Evolutionary conservation across 1,140 invertebrate species (phyloP).

Genomic region (Ceratitis capitata): DNA sequence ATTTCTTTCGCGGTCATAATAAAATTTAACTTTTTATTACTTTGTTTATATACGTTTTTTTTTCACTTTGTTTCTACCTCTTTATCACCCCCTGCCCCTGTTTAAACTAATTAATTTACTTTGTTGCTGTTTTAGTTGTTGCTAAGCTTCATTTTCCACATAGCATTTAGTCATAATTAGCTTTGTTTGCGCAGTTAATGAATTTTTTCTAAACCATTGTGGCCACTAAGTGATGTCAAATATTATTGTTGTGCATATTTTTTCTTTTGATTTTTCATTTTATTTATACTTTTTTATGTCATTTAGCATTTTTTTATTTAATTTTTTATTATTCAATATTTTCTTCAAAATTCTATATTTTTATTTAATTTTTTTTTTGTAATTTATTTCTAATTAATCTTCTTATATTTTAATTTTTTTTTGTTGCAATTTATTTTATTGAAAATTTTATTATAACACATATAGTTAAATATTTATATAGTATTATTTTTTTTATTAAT

Average conservation of each 20-base stretch:
- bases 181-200: neutral
- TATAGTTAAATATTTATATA: no score
- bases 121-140: no score
- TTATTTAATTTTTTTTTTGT: neutral
- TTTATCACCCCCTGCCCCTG: neutral
- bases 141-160: no score
- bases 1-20: neutral
- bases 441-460: no score
- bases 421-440: no score
- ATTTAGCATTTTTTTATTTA: neutral
- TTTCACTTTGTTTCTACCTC: neutral
- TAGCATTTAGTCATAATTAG: neutral
- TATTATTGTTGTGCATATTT: neutral
- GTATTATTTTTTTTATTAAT: no score
- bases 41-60: neutral
- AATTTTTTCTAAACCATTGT: neutral
- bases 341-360: neutral
- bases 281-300: neutral
- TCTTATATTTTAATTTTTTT: no score
- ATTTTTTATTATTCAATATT: neutral
- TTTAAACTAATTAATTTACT: constrained; percentile 10
- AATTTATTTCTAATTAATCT: neutral
- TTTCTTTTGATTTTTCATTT: neutral
- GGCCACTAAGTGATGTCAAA: neutral
- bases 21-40: neutral